Base-by-base conservation (phyloP, 2,113 vertebrate species). In the Shinisaurus crocodilurus region DNA sequence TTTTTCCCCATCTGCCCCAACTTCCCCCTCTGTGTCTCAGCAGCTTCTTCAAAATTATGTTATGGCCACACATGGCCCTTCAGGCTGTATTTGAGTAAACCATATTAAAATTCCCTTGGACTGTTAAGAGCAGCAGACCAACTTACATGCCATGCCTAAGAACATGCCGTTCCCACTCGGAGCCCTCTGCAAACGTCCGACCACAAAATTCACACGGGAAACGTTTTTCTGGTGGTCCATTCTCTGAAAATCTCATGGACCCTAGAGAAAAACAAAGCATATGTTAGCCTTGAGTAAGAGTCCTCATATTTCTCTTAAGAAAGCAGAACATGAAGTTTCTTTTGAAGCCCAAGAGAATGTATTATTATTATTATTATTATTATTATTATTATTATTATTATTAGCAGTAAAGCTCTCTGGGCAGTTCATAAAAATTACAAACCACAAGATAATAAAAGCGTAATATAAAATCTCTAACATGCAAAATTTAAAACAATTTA, bases 81-180 rank as follows among this genome's bases (percentile, higher is more conserved):
- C 7, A 50, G 45, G 67, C 7, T 37, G 32, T 25, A 57, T 18
- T 27, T 65, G 13, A 87, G 37, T 1, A 43, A 45, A 6, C 20
- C 10, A 29, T 32, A 79, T 27, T 83, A 48, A n/a, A 27, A 20
- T 25, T 32, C 75, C 57, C 43, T 92, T 32, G 23, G 67, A 3
- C 37, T 88, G 40, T 1, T 0, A 84, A 60, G 91, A 70, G 29
- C 92, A 70, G 65, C 34, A 81, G 70, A 76, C 0, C 77, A 86
- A 98, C 99, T 98, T 96, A 99, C 99, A 99, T 99, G 97, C 99
- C 98, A 0, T 99, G 99, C 89, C 99, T 98, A 92, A 98, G 98
- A 90, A 99, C 99, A 0, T 99, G 99, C 9, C 99, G 96, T 86
- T 99, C 99, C 99, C 99, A 99, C 93, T 99, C 99, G 0, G 97